These are phyloP conservation scores for Rotaria socialis DNA, from an alignment of 2,888 invertebrate species.

Conservation along the genomic window DNA sequence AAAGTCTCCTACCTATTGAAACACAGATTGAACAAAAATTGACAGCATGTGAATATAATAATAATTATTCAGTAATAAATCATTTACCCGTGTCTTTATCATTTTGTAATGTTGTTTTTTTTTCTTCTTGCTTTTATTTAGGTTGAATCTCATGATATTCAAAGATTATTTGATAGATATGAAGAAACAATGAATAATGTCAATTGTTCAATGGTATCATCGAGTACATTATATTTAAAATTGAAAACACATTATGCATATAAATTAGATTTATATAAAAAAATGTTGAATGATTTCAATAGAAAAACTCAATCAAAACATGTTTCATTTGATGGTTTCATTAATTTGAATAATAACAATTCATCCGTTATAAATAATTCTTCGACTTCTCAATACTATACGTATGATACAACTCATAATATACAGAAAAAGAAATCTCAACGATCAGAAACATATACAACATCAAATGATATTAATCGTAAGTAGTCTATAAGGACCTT, in stretches of 20 bases:
- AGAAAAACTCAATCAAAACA: background rate
- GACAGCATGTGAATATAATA: background rate
- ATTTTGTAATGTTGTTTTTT: background rate
- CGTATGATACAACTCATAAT: background rate
- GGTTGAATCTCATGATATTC: background rate
- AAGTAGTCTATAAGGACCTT: background rate
- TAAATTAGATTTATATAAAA: background rate
- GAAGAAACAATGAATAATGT: background rate
- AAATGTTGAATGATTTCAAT: background rate
- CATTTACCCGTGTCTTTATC: background rate
- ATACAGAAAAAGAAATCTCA: background rate
- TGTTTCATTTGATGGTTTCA: constrained; percentile 10
- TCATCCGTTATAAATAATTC: background rate
- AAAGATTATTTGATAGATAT: background rate
- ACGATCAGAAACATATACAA: background rate
- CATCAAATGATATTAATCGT: background rate
- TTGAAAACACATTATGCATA: background rate
- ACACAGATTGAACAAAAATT: constrained; percentile 18
- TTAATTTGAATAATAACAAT: constrained; percentile 5
- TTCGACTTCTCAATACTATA: background rate
- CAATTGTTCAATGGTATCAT: background rate
- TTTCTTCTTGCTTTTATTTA: background rate
- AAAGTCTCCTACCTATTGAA: background rate
- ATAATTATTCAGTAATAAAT: background rate
- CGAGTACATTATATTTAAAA: background rate